phyloP scores from a whole-genome alignment of 2,113 vertebrate genomes.

The Ceyx melanurus region DNA sequence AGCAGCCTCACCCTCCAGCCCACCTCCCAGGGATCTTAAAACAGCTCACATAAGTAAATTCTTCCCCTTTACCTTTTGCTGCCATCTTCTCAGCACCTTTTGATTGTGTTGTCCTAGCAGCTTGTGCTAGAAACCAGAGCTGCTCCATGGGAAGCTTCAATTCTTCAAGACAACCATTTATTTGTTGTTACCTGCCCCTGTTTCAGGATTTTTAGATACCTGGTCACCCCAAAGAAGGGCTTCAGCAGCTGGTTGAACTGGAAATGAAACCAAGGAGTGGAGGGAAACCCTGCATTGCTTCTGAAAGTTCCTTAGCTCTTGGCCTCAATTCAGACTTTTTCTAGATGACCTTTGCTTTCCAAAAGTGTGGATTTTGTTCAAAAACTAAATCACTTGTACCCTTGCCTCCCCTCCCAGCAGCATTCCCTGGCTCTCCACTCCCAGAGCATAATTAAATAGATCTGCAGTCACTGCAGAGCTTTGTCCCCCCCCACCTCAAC shows the following conservation, averaged over 20 bases:
- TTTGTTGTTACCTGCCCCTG: neutral
- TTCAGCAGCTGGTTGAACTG: neutral
- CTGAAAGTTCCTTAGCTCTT: neutral
- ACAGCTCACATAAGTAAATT: neutral
- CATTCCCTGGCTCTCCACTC: neutral
- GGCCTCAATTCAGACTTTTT: neutral
- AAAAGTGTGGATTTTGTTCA: accelerated
- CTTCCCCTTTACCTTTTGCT: neutral
- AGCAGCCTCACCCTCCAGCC: neutral
- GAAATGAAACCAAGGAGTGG: accelerated
- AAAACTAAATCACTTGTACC: accelerated
- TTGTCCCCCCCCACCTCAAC: neutral
- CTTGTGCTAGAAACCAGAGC: accelerated
- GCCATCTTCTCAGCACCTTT: neutral
- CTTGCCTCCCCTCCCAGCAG: neutral
- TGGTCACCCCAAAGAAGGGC: neutral
- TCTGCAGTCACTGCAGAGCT: accelerated
- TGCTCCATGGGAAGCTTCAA: neutral
- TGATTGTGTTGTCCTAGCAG: accelerated
- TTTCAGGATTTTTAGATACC: neutral
- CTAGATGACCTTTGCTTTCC: neutral
- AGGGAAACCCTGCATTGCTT: neutral
- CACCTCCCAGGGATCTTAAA: neutral
- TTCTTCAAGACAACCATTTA: neutral
- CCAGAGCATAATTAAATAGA: accelerated